Evolutionary conservation across 2,797 vertebrate species (phyloP).

Genomic region (Pagetopsis macropterus): DNA sequence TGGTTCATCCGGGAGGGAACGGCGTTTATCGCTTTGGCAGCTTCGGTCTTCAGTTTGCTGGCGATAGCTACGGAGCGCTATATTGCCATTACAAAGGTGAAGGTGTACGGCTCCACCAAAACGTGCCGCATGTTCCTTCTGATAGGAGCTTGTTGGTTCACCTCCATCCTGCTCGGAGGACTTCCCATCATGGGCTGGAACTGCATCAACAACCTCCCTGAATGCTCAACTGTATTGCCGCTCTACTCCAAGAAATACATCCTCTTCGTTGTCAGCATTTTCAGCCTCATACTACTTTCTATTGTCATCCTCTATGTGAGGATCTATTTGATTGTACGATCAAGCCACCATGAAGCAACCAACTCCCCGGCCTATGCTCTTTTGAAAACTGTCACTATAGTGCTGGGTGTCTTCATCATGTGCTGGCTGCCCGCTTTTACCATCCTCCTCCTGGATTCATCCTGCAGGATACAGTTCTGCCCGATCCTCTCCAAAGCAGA

Average conservation of each 20-base stretch:
- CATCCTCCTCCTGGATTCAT: constrained; percentile 91
- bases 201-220: constrained; percentile 85
- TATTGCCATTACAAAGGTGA: constrained; percentile 93
- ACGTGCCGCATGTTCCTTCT: constrained; percentile 93
- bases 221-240: constrained; percentile 92
- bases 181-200: constrained; percentile 97
- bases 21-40: constrained; percentile 91
- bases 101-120: constrained; percentile 91
- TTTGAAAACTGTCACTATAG: constrained; percentile 95
- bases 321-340: constrained; percentile 95
- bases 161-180: constrained; percentile 90
- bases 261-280: constrained; percentile 91
- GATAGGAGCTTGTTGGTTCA: constrained; percentile 93
- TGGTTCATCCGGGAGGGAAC: constrained; percentile 97
- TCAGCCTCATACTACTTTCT: constrained; percentile 89
- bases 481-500: constrained; percentile 86
- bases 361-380: constrained; percentile 87
- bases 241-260: constrained; percentile 94
- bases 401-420: constrained; percentile 93
- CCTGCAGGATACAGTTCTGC: constrained; percentile 83
- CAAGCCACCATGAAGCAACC: constrained; percentile 91
- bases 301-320: constrained; percentile 92
- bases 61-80: constrained; percentile 96
- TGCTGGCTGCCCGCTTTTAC: constrained; percentile 95
- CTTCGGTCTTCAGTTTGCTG: constrained; percentile 94